Evolutionary conservation across 2,888 invertebrate species (phyloP), one percentile per base, ranked within the genome.

Genomic region (Dendrolimus pini): DNA sequence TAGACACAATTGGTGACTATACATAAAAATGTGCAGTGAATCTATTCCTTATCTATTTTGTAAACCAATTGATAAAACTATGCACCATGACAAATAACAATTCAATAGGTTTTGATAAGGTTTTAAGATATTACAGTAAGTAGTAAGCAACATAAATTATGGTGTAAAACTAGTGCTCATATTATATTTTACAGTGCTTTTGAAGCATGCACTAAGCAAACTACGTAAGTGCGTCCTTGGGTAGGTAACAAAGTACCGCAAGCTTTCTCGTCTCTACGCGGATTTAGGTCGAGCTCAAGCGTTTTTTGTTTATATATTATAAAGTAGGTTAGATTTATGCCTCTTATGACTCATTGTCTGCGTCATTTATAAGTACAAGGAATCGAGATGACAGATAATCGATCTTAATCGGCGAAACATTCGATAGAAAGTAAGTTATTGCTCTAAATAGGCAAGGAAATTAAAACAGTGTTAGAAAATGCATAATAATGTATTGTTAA

Each of bases 401-500:
- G 72, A 79, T 82, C 68, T 72, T 55, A 52, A 53, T 62, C 61
- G 62, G 62, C 61, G 67, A 64, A 59, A 59, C 62, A 65, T 61
- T 60, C 60, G 56, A 66, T 52, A 64, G 60, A 66, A 69, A 63
- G 61, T 61, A 65, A 64, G 65, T 69, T 70, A 76, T 72, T 68
- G 69, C 67, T 70, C 67, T 64, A 60, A 68, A 75, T 67, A 72
- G 79, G 77, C 75, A 72, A 71, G 74, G 68, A 78, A 82, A 84
- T 84, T 85, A 81, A 81, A 89, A 80, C 82, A 82, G 77, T 80
- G 81, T 83, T 84, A 85, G 12, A 47, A 47, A 76, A 83, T 83
- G 82, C 69, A 80, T 73, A 68, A 83, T 69, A 73, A 86, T 87
- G 85, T 89, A 88, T 83, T 87, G 88, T 89, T 87, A 88, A 83